Evolutionary conservation across 2,113 vertebrate genomes (phyloP), one percentile per base, ranked within the genome.

Genomic region (Heterotis niloticus): DNA sequence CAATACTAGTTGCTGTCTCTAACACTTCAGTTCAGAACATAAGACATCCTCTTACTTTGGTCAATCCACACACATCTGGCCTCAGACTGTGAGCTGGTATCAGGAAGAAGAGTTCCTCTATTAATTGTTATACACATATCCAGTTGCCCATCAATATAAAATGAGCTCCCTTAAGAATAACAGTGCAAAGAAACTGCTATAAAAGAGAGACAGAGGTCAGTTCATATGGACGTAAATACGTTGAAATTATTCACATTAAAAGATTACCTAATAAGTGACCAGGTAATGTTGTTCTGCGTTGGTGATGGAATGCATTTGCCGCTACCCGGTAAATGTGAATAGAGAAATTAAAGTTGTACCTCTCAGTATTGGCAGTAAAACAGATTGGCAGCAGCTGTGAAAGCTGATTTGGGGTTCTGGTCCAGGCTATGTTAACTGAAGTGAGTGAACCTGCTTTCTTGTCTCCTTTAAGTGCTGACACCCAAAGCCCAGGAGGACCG

Each of bases 1-100:
- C n/a, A n/a, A n/a, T n/a, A n/a, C n/a, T n/a, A n/a, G n/a, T n/a
- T n/a, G n/a, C n/a, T n/a, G n/a, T n/a, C n/a, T n/a, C n/a, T n/a
- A n/a, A n/a, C n/a, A n/a, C n/a, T n/a, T n/a, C n/a, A n/a, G n/a
- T n/a, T n/a, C n/a, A n/a, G n/a, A n/a, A n/a, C n/a, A n/a, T n/a
- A n/a, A n/a, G n/a, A n/a, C n/a, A 34, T 29, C 51, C 16, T 79
- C 90, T 91, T 89, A 92, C 91, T 86, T 86, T 91, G 91, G 56
- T 88, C 84, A 70, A 92, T 77, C 91, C 91, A 92, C 23, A 91
- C 57, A 16, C 91, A 92, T 65, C 86, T 84, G 44, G 83, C 79
- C 64, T 85, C 80, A 3, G 91, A 92, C 88, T 92, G 91, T 79
- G 88, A 85, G 80, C 91, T 92, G 72, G 82, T 54, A 82, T 81